These are phyloP conservation scores for Fabriciana adippe DNA, from an alignment of 2,888 invertebrate genomes.

Conservation along the genomic window DNA sequence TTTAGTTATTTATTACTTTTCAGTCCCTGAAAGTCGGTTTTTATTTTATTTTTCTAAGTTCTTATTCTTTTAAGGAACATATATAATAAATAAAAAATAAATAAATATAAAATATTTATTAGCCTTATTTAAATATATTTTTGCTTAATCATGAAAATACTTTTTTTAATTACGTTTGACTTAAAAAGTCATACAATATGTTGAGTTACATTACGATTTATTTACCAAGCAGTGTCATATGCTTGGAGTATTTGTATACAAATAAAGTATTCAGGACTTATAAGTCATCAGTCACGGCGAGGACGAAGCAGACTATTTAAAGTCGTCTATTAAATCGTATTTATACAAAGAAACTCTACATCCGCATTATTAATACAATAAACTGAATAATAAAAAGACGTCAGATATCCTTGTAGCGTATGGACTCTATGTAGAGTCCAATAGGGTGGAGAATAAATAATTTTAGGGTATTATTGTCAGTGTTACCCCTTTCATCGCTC, in stretches of 20 bases:
- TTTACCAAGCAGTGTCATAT: conserved; percentile 1
- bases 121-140: neutral
- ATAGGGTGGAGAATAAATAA: conserved; percentile 17
- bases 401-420: neutral
- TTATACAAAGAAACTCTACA: conserved; percentile 30
- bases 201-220: neutral
- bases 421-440: conserved; percentile 5
- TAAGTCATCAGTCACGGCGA: conserved; percentile 10
- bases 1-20: too few relatives aligned
- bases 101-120: neutral
- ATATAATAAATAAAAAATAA: too few relatives aligned
- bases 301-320: conserved; percentile 23
- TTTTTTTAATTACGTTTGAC: too few relatives aligned
- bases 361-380: conserved; percentile 32
- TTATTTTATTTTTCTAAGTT: too few relatives aligned
- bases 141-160: too few relatives aligned
- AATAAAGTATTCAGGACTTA: conserved; percentile 9
- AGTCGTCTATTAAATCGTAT: conserved; percentile 28
- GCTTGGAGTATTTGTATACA: conserved; percentile 1
- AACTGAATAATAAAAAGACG: conserved; percentile 14
- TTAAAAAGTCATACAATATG: too few relatives aligned
- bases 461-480: conserved; percentile 56
- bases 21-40: too few relatives aligned
- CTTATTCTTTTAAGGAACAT: neutral
- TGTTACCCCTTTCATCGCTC: conserved; percentile 68